Evolutionary conservation across 2,888 invertebrate genomes (phyloP).

Genomic region (Noctua fimbriata): DNA sequence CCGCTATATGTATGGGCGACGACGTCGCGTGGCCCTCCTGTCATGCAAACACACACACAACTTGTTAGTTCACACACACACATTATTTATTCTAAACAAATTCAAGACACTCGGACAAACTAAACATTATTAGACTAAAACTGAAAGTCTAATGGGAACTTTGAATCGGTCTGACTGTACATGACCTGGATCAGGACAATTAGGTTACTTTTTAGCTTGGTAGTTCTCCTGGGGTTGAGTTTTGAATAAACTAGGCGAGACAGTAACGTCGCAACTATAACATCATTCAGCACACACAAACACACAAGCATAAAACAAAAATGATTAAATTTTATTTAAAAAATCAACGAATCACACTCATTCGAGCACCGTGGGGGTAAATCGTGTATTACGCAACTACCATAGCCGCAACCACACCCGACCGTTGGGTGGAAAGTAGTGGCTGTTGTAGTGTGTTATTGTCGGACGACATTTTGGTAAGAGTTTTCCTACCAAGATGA

Average conservation of each 20-base stretch:
- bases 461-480: too few relatives aligned
- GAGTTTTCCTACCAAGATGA: too few relatives aligned
- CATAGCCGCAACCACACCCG: neutral
- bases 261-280: neutral
- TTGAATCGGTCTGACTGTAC: neutral
- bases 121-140: neutral
- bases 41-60: neutral
- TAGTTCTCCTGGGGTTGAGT: neutral
- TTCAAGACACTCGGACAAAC: neutral
- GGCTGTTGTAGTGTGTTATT: too few relatives aligned
- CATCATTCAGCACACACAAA: neutral
- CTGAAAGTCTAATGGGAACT: neutral
- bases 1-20: conserved; percentile 10
- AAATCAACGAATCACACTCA: neutral
- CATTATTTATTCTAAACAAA: neutral
- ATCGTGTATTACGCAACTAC: too few relatives aligned
- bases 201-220: neutral
- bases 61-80: neutral
- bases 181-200: neutral
- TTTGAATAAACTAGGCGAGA: neutral
- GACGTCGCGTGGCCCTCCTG: conserved; percentile 4
- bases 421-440: neutral
- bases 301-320: neutral
- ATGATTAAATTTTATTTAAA: neutral
- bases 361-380: neutral